A percentile compares a stretch with the other conserved stretches of the same genome.
Evolutionary conservation across 2,797 vertebrate genomes (phyloP).

Genomic region (Rhadinocentrus ornatus): DNA sequence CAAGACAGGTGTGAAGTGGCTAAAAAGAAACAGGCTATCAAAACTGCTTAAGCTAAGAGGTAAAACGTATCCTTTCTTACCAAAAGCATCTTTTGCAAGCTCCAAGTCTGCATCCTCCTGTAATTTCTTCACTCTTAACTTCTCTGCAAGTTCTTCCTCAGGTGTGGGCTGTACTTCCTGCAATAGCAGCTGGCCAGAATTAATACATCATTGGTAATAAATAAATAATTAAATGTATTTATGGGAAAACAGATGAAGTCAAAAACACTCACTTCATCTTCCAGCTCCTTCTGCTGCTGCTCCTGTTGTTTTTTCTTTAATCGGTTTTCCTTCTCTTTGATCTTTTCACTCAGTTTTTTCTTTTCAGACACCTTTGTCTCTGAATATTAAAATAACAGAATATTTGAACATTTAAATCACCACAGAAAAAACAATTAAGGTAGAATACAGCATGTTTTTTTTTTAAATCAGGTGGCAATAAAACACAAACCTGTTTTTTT

Average conservation of each 20-base stretch:
- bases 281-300: conserved; percentile 66
- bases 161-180: conserved; percentile 82
- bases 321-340: conserved; percentile 94
- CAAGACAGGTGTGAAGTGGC: background rate
- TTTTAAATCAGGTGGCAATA: background rate
- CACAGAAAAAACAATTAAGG: background rate
- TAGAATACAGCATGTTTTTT: background rate
- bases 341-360: conserved; percentile 95
- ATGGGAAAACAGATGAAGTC: background rate
- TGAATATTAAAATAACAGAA: conserved; percentile 61
- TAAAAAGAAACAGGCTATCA: background rate
- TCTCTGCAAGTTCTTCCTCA: conserved; percentile 91
- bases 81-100: conserved; percentile 95
- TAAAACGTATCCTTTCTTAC: conserved; percentile 76
- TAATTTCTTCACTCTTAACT: conserved; percentile 90
- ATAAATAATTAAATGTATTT: background rate
- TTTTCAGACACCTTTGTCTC: conserved; percentile 92
- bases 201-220: background rate
- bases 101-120: conserved; percentile 96
- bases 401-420: background rate
- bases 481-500: conserved; percentile 84
- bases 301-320: conserved; percentile 89
- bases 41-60: background rate
- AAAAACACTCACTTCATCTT: conserved; percentile 78
- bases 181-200: conserved; percentile 67